Percentiles rank a stretch among this genome's conserved stretches.
Conservation (phyloP, 2,113 vertebrate species). For the Ellobius talpinus region DNA sequence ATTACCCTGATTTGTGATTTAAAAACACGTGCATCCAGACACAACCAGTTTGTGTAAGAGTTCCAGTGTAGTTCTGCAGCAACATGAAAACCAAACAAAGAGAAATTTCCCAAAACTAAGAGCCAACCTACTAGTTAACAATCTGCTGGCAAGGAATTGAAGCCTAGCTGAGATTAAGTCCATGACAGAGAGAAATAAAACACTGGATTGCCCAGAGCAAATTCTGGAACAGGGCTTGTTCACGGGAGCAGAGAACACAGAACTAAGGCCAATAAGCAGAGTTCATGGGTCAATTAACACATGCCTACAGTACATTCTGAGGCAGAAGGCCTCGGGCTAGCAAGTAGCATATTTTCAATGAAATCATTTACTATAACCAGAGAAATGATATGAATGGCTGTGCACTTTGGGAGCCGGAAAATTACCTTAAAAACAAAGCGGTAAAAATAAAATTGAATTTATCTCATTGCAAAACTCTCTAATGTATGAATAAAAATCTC, state of each 20-base stretch:
- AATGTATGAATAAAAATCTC: constrained; percentile 44
- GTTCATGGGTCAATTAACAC: constrained; percentile 81
- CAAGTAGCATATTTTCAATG: constrained; percentile 74
- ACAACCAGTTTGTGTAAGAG: background rate
- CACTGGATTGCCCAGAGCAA: constrained; percentile 78
- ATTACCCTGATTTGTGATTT: background rate
- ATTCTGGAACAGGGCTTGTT: constrained; percentile 74
- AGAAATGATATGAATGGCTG: constrained; percentile 72
- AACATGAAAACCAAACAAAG: background rate
- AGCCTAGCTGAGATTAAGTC: constrained; percentile 79
- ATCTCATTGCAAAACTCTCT: constrained; percentile 12
- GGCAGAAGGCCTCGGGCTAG: constrained; percentile 78
- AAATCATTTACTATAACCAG: constrained; percentile 70
- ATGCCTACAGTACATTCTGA: constrained; percentile 78
- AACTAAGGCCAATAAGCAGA: constrained; percentile 68
- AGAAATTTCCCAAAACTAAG: constrained; percentile 9
- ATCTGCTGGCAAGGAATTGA: constrained; percentile 77
- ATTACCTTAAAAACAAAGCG: constrained; percentile 47
- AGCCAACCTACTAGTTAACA: constrained; percentile 1
- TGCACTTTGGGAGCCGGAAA: constrained; percentile 47
- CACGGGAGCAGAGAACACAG: constrained; percentile 75
- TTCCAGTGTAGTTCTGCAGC: background rate
- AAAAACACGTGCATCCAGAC: background rate
- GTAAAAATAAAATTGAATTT: constrained; percentile 19
- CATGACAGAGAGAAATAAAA: constrained; percentile 75